Base-by-base conservation (phyloP, 2,797 vertebrate species). In the Lindbergichthys nudifrons region DNA sequence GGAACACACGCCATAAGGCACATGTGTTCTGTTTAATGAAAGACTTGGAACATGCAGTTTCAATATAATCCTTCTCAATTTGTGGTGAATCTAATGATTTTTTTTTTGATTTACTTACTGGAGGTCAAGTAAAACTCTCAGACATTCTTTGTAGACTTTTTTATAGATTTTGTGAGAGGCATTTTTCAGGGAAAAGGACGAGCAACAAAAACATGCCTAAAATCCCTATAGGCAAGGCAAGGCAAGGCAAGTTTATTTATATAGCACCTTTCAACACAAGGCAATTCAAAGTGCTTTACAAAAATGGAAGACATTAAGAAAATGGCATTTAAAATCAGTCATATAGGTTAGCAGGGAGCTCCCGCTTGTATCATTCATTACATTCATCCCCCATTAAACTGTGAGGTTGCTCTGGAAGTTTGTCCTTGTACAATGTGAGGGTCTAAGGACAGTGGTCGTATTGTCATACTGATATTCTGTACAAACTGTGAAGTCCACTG, bases 21-120 rank as follows among this genome's bases (percentile, higher is more conserved):
- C 59, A n/a, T 36, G 32, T 36, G 13, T 8, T 7, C 42, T 18
- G 66, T 46, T 45, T 58, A 46, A 61, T 54, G 66, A 75, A 21
- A 65, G 14, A 65, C 48, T 46, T 39, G 26, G 26, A 26, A 4
- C 50, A 53, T 39, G 14, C 21, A 62, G 39, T 41, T 67, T 46
- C 68, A 50, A 7, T 13, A 47, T 23, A n/a, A 53, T 63, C 50
- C 13, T 61, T 4, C n/a, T 58, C 11, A 46, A 41, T 42, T 45
- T 54, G 11, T 48, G 5, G 8, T 19, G 18, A 43, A 52, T 32
- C 15, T 57, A 61, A 13, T 11, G 23, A 45, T 50, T 9, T 9
- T 8, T 7, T 36, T 8, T 6, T 13, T 65, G 4, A 26, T 51
- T 48, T 32, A n/a, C 39, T 10, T 43, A 19, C 11, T 70, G 0